Evolutionary conservation across 2,888 invertebrate species (phyloP).

Genomic region (Caradrina kadenii): DNA sequence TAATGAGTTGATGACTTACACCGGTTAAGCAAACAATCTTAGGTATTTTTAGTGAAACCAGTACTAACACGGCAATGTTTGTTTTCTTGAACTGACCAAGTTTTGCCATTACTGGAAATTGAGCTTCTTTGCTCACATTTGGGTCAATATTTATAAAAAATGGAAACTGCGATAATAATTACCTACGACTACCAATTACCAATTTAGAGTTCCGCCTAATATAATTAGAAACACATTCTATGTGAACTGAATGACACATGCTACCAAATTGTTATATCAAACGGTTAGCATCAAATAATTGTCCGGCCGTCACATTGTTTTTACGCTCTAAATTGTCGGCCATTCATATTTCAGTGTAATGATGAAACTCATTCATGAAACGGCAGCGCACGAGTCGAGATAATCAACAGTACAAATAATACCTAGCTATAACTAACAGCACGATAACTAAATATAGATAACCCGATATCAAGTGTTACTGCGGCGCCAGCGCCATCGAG

Average conservation of each 20-base stretch:
- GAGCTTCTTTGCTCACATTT: conserved; percentile 25
- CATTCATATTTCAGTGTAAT: conserved; percentile 74
- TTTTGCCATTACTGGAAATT: conserved; percentile 48
- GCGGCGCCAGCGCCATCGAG: conserved; percentile 84
- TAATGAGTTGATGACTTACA: conserved; percentile 40
- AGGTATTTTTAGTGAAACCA: conserved; percentile 41
- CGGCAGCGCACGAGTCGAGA: conserved; percentile 65
- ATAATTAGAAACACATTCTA: conserved; percentile 45
- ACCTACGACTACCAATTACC: conserved; percentile 1
- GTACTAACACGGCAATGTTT: conserved; percentile 47
- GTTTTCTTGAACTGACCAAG: conserved; percentile 46
- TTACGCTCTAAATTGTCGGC: conserved; percentile 84
- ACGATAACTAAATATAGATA: conserved; percentile 81
- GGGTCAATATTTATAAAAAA: conserved; percentile 44
- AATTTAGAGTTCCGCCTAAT: conserved; percentile 23
- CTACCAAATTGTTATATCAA: conserved; percentile 59
- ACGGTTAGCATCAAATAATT: conserved; percentile 72
- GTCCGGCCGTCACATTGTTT: conserved; percentile 79
- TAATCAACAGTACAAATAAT: conserved; percentile 73
- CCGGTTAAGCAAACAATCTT: conserved; percentile 30
- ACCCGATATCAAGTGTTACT: conserved; percentile 72
- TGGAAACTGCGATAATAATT: conserved; percentile 11
- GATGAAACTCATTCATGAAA: conserved; percentile 79
- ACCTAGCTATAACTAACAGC: conserved; percentile 60
- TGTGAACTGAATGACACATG: conserved; percentile 60